Evolutionary conservation across 2,797 vertebrate genomes (phyloP).

Genomic region (Rallus crepitans): DNA sequence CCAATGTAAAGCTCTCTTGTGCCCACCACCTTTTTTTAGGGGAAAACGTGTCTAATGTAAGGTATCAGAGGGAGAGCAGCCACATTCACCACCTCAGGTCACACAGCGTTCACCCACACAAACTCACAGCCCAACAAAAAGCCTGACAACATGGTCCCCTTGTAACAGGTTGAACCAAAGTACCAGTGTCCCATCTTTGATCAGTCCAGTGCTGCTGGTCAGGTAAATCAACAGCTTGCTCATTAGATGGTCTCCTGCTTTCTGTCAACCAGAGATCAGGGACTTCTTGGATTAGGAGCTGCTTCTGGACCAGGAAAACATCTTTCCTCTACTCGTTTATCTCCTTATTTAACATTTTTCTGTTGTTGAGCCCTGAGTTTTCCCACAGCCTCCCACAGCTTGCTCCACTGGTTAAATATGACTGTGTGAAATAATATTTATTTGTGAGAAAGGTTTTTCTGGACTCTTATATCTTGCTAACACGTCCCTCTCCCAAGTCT

Average conservation of each 20-base stretch:
- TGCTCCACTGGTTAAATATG: background rate
- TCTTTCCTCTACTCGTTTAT: background rate
- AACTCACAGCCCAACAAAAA: background rate
- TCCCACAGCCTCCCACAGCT: background rate
- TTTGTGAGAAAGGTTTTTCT: background rate
- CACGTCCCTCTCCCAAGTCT: background rate
- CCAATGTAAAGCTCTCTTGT: fast-evolving
- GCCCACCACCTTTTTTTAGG: background rate
- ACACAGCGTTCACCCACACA: background rate
- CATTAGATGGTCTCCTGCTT: background rate
- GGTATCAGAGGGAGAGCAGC: background rate
- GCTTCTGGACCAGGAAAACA: background rate
- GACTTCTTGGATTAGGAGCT: background rate
- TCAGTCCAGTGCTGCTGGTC: background rate
- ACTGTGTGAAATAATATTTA: background rate
- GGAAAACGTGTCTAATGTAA: background rate
- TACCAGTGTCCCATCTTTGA: background rate
- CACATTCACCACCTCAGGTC: background rate
- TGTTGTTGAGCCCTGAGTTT: background rate
- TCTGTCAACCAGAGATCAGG: background rate
- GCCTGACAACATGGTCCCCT: background rate
- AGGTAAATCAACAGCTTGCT: background rate
- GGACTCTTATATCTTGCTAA: background rate
- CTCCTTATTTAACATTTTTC: background rate
- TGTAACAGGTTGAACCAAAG: background rate